Conservation (phyloP, 2,888 invertebrate species). For the Reticulitermes lucifugus region DNA sequence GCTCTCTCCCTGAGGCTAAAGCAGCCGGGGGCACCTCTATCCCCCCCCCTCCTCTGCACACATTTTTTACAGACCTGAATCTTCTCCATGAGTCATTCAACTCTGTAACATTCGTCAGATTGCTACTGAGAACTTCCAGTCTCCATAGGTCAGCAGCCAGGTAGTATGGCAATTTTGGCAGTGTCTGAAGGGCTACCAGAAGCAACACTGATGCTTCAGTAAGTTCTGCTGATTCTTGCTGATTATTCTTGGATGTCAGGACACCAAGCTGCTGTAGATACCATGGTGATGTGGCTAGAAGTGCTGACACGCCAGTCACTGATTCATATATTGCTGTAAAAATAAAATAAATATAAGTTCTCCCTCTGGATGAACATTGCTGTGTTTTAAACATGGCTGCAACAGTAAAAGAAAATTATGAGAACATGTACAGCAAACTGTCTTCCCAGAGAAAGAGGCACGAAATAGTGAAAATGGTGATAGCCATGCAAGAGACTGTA, state of each 20-base stretch:
- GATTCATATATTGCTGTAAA: slow-evolving; percentile 30
- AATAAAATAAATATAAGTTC: background rate
- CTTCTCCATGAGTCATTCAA: background rate
- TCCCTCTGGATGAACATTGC: background rate
- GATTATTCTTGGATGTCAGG: background rate
- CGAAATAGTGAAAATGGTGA: no score
- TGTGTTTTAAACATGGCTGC: background rate
- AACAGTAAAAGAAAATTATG: no score
- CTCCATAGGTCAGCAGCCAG: slow-evolving; percentile 43
- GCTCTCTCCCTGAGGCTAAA: no score
- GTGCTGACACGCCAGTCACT: background rate
- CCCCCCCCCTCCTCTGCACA: no score
- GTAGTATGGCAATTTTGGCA: slow-evolving; percentile 32
- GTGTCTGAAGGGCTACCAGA: slow-evolving; percentile 17
- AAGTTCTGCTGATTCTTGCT: background rate
- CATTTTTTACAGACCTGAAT: slow-evolving; percentile 2
- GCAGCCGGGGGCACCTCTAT: background rate
- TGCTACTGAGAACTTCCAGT: slow-evolving; percentile 1
- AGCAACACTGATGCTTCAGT: background rate
- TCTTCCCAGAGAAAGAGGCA: no score
- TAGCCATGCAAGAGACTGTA: no score
- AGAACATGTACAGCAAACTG: no score
- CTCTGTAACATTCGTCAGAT: background rate
- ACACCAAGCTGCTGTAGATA: background rate
- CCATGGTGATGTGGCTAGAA: slow-evolving; percentile 1